Percentiles rank a stretch among this genome's conserved stretches.
Evolutionary conservation across 2,797 vertebrate genomes (phyloP).

Genomic region (Eospalax fontanierii): DNA sequence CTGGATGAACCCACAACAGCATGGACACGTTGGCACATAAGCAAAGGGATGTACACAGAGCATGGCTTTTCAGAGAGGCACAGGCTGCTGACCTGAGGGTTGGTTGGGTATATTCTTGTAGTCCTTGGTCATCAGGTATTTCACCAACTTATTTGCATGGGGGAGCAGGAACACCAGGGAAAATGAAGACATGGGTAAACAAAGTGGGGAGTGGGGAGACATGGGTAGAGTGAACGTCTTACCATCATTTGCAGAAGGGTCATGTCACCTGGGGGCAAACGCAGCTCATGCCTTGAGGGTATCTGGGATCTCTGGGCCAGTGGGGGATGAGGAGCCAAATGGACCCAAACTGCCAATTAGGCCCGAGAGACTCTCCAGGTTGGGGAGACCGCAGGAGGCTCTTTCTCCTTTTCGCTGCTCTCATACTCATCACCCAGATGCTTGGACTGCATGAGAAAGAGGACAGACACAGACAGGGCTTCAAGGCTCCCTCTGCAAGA

Average conservation of each 20-base stretch:
- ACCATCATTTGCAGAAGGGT: conserved; percentile 79
- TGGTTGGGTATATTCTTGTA: conserved; percentile 82
- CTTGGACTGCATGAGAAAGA: conserved; percentile 66
- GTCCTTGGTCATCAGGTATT: conserved; percentile 82
- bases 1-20: background rate
- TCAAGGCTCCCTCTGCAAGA: background rate
- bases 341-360: background rate
- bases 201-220: background rate
- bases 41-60: background rate
- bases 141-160: conserved; percentile 82
- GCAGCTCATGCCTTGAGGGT: conserved; percentile 73
- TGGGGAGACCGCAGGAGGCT: conserved; percentile 23
- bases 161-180: background rate
- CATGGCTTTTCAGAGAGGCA: background rate
- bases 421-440: conserved; percentile 74
- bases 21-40: background rate
- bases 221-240: background rate
- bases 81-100: conserved; percentile 67
- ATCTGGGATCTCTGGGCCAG: conserved; percentile 58
- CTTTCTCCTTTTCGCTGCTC: conserved; percentile 74
- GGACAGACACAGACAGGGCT: background rate
- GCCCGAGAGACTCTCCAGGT: conserved; percentile 68
- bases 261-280: conserved; percentile 73
- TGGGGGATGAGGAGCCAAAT: conserved; percentile 44
- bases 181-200: background rate